Percentiles rank a stretch among this genome's conserved stretches.
Evolutionary conservation across 92 coral and sea anemone species (phyloP).

Genomic region (Epizoanthus ramosus): DNA sequence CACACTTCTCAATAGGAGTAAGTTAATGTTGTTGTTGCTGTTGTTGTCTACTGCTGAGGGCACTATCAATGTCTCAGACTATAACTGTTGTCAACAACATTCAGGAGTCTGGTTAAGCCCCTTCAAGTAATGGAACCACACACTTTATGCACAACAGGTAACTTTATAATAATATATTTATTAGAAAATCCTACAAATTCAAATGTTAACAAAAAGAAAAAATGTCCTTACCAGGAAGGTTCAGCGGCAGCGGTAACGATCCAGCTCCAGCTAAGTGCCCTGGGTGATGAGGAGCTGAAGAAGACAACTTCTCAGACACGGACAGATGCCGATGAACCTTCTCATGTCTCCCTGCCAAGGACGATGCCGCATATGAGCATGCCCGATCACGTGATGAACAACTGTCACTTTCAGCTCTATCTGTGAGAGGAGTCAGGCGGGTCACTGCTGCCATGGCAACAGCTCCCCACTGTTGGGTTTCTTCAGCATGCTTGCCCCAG

Average conservation of each 20-base stretch:
- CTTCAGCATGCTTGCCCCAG: constrained; percentile 97
- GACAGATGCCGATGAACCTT: constrained; percentile 58
- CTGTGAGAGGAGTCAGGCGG: constrained; percentile 51
- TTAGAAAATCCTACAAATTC: no score
- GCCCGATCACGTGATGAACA: constrained; percentile 71
- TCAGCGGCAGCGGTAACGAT: background rate
- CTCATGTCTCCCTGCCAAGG: constrained; percentile 51
- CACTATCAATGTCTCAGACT: no score
- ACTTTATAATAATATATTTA: no score
- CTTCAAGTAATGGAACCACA: no score
- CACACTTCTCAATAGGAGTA: no score
- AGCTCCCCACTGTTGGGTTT: constrained; percentile 88
- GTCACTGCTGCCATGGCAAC: constrained; percentile 78
- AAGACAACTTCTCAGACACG: constrained; percentile 63
- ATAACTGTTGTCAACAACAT: no score
- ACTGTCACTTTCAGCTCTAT: constrained; percentile 43
- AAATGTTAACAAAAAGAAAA: no score
- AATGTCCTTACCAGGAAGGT: constrained; percentile 6
- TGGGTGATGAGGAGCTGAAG: constrained; percentile 75
- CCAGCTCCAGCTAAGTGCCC: constrained; percentile 2
- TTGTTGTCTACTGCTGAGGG: no score
- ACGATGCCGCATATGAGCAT: constrained; percentile 68
- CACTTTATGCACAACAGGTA: no score
- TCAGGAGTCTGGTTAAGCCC: no score
- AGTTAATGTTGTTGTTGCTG: no score